Conservation (phyloP, 2,797 vertebrate genomes). For the Amblyraja radiata region DNA sequence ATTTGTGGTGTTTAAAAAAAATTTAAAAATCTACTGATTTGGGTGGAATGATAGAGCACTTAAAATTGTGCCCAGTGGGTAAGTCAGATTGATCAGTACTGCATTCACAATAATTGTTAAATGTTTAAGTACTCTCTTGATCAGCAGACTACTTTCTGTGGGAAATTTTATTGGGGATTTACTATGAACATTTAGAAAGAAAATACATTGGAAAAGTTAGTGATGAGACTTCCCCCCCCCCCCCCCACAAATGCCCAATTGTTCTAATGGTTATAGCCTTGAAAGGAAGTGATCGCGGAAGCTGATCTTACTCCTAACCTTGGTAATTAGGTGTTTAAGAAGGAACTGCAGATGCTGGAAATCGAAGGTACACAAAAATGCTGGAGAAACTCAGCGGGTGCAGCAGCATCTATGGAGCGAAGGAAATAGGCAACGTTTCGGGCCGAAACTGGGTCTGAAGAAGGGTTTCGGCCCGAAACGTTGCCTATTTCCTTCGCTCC, state of each 20-base stretch:
- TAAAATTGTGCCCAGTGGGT: not conserved
- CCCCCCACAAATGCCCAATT: not conserved
- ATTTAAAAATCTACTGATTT: not conserved
- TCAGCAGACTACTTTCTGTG: not conserved
- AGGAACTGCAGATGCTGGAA: too few relatives aligned
- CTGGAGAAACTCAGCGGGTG: too few relatives aligned
- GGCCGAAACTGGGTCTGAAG: too few relatives aligned
- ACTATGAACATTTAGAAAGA: too few relatives aligned
- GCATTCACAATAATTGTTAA: not conserved
- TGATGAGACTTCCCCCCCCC: too few relatives aligned
- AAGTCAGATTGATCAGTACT: not conserved
- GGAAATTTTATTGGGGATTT: too few relatives aligned
- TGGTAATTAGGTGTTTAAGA: not conserved
- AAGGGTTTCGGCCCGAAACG: too few relatives aligned
- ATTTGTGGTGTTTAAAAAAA: not conserved
- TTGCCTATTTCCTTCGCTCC: too few relatives aligned
- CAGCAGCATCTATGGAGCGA: too few relatives aligned
- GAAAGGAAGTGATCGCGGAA: not conserved
- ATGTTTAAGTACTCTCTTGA: not conserved
- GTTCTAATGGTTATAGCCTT: not conserved
- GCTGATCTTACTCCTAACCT: not conserved
- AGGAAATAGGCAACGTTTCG: too few relatives aligned
- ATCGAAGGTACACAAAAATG: too few relatives aligned
- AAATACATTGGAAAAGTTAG: too few relatives aligned
- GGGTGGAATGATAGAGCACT: not conserved